Conservation (phyloP, 2,113 vertebrate species). For the Kobus ellipsiprymnus region DNA sequence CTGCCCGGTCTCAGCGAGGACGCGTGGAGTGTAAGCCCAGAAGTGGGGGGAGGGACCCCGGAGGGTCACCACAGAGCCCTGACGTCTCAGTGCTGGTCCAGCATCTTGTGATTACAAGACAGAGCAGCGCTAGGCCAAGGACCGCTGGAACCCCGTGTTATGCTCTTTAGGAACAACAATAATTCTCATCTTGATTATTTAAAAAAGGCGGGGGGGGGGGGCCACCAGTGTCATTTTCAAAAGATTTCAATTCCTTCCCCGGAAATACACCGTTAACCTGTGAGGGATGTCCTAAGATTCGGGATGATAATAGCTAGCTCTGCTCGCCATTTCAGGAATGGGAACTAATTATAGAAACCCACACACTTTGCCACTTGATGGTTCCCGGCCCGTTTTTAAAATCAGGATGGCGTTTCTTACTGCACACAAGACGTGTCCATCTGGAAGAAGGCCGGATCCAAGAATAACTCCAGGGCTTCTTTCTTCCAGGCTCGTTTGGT, state of each 20-base stretch:
- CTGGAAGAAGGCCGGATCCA: slow-evolving; percentile 97
- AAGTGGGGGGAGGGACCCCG: fast-evolving
- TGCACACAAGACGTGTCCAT: slow-evolving; percentile 92
- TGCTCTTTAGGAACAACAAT: background rate
- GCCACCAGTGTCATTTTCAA: background rate
- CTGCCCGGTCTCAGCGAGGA: background rate
- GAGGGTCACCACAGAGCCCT: background rate
- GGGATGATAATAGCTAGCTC: background rate
- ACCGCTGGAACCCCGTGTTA: no score
- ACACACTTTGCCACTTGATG: background rate
- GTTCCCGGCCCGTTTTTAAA: background rate
- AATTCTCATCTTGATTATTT: background rate
- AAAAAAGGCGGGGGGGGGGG: no score
- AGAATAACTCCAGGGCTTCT: slow-evolving; percentile 92
- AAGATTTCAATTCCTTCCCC: background rate
- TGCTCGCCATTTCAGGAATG: background rate
- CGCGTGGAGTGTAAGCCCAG: fast-evolving
- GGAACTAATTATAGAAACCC: background rate
- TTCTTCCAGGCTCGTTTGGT: slow-evolving; percentile 97
- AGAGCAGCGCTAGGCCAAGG: background rate
- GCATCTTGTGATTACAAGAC: background rate
- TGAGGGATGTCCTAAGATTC: fast-evolving
- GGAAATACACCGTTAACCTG: background rate
- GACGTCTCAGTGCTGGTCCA: background rate
- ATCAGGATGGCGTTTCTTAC: slow-evolving; percentile 76